Conservation (phyloP, 1,140 invertebrate genomes). For the Drosophila sechellia region DNA sequence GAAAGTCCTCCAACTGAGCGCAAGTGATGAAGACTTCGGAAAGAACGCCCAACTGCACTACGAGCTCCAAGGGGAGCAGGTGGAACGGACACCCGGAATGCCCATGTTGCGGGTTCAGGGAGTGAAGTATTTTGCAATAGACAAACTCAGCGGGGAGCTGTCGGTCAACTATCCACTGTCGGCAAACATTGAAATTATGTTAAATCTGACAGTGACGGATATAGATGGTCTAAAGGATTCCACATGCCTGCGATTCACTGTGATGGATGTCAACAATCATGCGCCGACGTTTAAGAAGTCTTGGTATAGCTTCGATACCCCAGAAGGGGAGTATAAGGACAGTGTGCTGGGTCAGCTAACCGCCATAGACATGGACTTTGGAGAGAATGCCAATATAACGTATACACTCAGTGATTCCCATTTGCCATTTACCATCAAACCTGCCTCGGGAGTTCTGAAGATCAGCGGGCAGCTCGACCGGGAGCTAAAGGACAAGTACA, state of each 20-base stretch:
- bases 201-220: conserved; percentile 92
- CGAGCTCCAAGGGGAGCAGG: conserved; percentile 88
- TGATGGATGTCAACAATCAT: conserved; percentile 95
- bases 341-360: conserved; percentile 90
- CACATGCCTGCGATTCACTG: conserved; percentile 88
- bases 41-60: conserved; percentile 91
- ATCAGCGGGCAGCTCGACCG: conserved; percentile 92
- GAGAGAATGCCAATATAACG: conserved; percentile 90
- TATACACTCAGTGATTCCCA: conserved; percentile 89
- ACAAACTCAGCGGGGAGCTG: conserved; percentile 90
- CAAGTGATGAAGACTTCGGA: conserved; percentile 92
- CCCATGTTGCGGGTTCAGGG: conserved; percentile 84
- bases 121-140: conserved; percentile 90
- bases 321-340: conserved; percentile 90
- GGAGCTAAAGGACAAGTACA: conserved; percentile 89
- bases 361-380: conserved; percentile 91
- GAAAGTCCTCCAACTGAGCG: conserved; percentile 91
- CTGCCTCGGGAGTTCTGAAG: conserved; percentile 90
- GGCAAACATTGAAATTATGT: conserved; percentile 90
- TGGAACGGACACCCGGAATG: conserved; percentile 84
- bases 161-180: conserved; percentile 90
- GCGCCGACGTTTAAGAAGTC: conserved; percentile 92
- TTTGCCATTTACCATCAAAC: conserved; percentile 90
- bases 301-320: conserved; percentile 92
- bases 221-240: conserved; percentile 89